Conservation (phyloP, 2,888 invertebrate species). For the Idaea aversata region DNA sequence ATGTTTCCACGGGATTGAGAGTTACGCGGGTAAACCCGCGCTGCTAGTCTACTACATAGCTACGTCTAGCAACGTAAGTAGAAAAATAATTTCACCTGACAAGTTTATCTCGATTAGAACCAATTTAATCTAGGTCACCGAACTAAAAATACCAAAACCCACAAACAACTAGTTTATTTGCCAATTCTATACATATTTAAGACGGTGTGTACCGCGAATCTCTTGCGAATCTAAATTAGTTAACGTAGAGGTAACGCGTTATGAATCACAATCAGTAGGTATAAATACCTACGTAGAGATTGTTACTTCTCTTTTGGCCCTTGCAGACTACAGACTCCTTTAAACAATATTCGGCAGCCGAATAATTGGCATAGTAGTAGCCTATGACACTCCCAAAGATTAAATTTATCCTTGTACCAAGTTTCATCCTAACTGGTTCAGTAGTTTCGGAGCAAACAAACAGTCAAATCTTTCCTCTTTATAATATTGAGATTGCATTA, state of each 20-base stretch:
- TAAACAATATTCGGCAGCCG: conserved; percentile 13
- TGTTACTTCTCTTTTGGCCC: not conserved
- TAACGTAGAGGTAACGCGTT: conserved; percentile 53
- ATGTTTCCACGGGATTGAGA: too few species aligned
- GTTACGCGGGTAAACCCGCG: too few species aligned
- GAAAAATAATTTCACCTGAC: not conserved
- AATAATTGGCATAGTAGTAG: too few species aligned
- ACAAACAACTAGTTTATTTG: conserved; percentile 5
- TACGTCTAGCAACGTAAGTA: not conserved
- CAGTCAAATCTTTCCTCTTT: too few species aligned
- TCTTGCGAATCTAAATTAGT: conserved; percentile 69
- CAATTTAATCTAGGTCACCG: not conserved
- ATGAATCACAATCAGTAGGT: conserved; percentile 44
- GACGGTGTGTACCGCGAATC: conserved; percentile 39
- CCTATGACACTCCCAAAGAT: too few species aligned
- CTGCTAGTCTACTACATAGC: too few species aligned
- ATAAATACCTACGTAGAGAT: not conserved
- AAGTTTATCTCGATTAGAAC: conserved; percentile 8
- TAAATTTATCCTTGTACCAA: too few species aligned
- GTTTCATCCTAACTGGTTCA: too few species aligned
- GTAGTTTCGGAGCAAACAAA: too few species aligned
- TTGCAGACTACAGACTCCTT: not conserved
- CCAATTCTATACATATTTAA: conserved; percentile 26
- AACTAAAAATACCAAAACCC: not conserved
- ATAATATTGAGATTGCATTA: too few species aligned